Conservation (phyloP, 1,140 invertebrate species). For the Drosophila kepulauana region DNA sequence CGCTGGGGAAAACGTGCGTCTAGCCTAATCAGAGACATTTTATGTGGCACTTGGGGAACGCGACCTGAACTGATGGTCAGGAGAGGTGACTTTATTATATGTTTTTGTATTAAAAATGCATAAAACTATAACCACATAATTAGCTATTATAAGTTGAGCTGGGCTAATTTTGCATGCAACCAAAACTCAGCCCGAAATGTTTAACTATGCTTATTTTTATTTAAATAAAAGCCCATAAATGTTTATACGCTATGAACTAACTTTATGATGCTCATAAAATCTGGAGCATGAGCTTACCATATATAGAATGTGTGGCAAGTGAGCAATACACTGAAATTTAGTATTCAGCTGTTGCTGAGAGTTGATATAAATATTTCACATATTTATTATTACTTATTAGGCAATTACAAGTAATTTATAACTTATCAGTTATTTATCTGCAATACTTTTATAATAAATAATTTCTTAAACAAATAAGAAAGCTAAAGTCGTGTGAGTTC, state of each 20-base stretch:
- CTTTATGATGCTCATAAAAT: constrained; percentile 75
- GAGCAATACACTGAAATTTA: constrained; percentile 13
- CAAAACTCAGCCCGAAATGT: constrained; percentile 41
- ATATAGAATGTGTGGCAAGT: not conserved
- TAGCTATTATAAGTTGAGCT: constrained; percentile 75
- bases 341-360: too few species aligned
- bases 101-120: constrained; percentile 81
- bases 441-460: too few species aligned
- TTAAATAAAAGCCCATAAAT: constrained; percentile 80
- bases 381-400: too few species aligned
- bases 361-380: too few species aligned
- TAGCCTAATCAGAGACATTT: constrained; percentile 71
- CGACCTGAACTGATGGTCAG: not conserved
- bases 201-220: constrained; percentile 80
- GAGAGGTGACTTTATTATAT: constrained; percentile 50
- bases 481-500: too few species aligned
- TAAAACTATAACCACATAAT: constrained; percentile 83
- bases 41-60: constrained; percentile 54
- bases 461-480: too few species aligned
- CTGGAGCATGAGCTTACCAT: constrained; percentile 51
- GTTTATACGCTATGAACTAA: constrained; percentile 70
- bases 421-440: too few species aligned
- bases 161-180: constrained; percentile 74
- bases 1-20: constrained; percentile 49
- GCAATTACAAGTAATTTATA: too few species aligned